These are phyloP conservation scores for Adrianichthys oophorus DNA, from an alignment of 2,797 vertebrate species.

Conservation along the genomic window DNA sequence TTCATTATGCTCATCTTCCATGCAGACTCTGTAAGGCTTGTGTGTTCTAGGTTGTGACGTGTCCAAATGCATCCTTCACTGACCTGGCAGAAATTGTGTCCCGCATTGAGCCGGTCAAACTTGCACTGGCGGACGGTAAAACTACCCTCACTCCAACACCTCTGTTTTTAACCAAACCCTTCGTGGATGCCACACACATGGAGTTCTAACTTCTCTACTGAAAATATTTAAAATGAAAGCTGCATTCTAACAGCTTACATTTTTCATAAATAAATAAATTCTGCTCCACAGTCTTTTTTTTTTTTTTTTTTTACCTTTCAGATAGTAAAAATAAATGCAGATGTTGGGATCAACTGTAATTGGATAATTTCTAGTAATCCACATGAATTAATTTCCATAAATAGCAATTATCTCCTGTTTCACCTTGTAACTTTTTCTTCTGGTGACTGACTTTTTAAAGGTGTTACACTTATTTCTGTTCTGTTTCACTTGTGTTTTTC, in stretches of 20 bases:
- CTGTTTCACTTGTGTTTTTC: slow-evolving; percentile 29
- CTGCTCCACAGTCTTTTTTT: background rate
- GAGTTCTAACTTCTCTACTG: too few relatives aligned
- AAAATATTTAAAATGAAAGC: too few relatives aligned
- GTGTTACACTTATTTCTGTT: slow-evolving; percentile 9
- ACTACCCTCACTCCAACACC: slow-evolving; percentile 1
- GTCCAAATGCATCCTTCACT: slow-evolving; percentile 93
- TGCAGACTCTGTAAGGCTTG: background rate
- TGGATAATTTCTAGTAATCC: too few relatives aligned
- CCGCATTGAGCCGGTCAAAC: slow-evolving; percentile 88
- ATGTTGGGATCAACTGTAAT: too few relatives aligned
- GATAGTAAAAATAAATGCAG: too few relatives aligned
- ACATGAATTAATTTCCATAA: too few relatives aligned
- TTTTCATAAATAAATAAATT: background rate
- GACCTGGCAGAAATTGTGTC: slow-evolving; percentile 96
- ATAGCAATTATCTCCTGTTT: slow-evolving; percentile 2
- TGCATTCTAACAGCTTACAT: background rate
- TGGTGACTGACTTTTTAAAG: background rate
- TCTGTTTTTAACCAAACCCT: background rate
- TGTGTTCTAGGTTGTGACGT: slow-evolving; percentile 81
- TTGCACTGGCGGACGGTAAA: slow-evolving; percentile 85
- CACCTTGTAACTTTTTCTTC: background rate
- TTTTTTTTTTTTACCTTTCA: background rate
- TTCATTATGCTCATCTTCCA: too few relatives aligned
- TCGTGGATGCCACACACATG: too few relatives aligned